phyloP scores from a whole-genome alignment of 2,113 vertebrate genomes.

The Heteronetta atricapilla region DNA sequence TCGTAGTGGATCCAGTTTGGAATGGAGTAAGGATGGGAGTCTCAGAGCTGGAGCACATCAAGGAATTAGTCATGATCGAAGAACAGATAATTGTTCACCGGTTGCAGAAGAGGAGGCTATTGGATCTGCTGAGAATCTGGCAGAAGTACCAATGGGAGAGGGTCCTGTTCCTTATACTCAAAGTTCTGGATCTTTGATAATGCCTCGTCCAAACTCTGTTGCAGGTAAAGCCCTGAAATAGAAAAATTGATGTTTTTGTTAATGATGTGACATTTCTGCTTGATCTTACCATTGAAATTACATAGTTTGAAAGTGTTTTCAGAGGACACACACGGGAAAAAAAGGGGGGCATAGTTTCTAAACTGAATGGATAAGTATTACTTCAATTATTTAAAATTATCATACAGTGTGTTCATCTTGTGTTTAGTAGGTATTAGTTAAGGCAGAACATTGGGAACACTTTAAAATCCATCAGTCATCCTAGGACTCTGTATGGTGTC shows the following conservation, averaged over 20 bases:
- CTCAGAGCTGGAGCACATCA: constrained; percentile 85
- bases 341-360: neutral
- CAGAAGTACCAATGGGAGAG: constrained; percentile 79
- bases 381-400: neutral
- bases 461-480: neutral
- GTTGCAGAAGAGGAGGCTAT: constrained; percentile 91
- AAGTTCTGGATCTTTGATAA: constrained; percentile 85
- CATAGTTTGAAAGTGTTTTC: neutral
- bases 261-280: neutral
- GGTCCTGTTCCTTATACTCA: constrained; percentile 86
- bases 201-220: constrained; percentile 98
- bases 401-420: neutral
- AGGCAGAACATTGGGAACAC: neutral
- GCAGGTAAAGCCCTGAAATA: constrained; percentile 85
- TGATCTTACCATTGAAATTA: neutral
- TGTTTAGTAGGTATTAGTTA: neutral
- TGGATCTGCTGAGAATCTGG: constrained; percentile 75
- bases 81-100: constrained; percentile 92
- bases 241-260: neutral
- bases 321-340: too few relatives aligned
- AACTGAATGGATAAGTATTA: neutral
- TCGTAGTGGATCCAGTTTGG: constrained; percentile 96
- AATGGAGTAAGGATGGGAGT: constrained; percentile 95
- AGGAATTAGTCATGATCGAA: constrained; percentile 82
- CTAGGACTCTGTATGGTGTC: neutral